These are phyloP conservation scores for Hybos culiciformis DNA, from an alignment of 2,888 invertebrate genomes.

Conservation along the genomic window DNA sequence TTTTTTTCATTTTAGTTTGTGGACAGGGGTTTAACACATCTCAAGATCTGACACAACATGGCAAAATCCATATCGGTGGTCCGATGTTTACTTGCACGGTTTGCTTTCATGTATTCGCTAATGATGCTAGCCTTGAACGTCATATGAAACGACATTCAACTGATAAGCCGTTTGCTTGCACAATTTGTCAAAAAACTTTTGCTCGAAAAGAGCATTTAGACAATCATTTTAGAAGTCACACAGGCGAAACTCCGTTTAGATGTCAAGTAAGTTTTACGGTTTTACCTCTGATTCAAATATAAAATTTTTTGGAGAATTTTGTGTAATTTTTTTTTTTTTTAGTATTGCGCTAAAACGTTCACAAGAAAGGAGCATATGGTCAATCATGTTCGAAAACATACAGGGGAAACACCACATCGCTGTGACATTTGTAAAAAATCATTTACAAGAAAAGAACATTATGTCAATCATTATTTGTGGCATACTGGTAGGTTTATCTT, in stretches of 20 bases:
- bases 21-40: constrained; percentile 72
- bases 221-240: constrained; percentile 69
- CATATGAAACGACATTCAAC: constrained; percentile 70
- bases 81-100: constrained; percentile 60
- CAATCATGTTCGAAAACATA: constrained; percentile 70
- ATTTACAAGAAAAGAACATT: constrained; percentile 75
- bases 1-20: too few relatives aligned
- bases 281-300: too few relatives aligned
- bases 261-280: too few relatives aligned
- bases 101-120: constrained; percentile 61
- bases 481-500: constrained; percentile 51
- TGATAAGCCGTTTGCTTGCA: constrained; percentile 74
- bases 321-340: too few relatives aligned
- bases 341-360: constrained; percentile 74
- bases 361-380: constrained; percentile 76
- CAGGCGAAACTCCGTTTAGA: constrained; percentile 72
- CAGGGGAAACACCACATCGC: constrained; percentile 73
- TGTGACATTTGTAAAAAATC: constrained; percentile 78
- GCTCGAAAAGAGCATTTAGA: constrained; percentile 77
- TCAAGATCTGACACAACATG: constrained; percentile 65
- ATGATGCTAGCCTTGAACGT: constrained; percentile 54
- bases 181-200: constrained; percentile 74
- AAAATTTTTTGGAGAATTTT: too few relatives aligned
- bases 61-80: constrained; percentile 71
- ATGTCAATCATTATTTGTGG: constrained; percentile 68